phyloP scores from a whole-genome alignment of 2,797 vertebrate genomes.

The Dendrocincla fuliginosa region DNA sequence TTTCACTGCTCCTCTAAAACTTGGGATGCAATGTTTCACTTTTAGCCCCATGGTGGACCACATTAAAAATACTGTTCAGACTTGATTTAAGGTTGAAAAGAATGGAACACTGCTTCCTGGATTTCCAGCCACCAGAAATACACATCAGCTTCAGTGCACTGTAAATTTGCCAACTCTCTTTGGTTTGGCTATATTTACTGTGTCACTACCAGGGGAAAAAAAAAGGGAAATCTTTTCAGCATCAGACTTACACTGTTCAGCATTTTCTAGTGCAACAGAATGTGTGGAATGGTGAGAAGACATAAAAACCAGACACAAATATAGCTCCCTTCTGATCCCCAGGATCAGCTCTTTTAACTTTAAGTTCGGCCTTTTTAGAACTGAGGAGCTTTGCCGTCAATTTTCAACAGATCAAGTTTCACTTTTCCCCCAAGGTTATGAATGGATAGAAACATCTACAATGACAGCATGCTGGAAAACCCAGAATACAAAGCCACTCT shows the following conservation, averaged over 20 bases:
- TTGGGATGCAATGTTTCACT: neutral
- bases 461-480: neutral
- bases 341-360: neutral
- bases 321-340: neutral
- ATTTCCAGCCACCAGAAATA: slow-evolving; percentile 35
- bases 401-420: neutral
- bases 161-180: neutral
- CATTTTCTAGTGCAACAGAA: neutral
- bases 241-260: neutral
- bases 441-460: neutral
- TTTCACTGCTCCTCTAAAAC: neutral
- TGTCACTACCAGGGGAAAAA: accelerated
- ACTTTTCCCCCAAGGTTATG: neutral
- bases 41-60: neutral
- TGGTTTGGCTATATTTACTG: neutral
- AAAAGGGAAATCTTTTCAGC: neutral
- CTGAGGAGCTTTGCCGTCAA: neutral
- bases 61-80: neutral
- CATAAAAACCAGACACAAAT: neutral
- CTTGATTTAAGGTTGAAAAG: slow-evolving; percentile 4
- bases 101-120: neutral
- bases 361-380: neutral
- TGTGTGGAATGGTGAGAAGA: neutral
- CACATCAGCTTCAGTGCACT: neutral
- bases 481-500: neutral